These are phyloP conservation scores for Nephrotoma guestfalica DNA, from an alignment of 2,888 invertebrate species.

Conservation along the genomic window DNA sequence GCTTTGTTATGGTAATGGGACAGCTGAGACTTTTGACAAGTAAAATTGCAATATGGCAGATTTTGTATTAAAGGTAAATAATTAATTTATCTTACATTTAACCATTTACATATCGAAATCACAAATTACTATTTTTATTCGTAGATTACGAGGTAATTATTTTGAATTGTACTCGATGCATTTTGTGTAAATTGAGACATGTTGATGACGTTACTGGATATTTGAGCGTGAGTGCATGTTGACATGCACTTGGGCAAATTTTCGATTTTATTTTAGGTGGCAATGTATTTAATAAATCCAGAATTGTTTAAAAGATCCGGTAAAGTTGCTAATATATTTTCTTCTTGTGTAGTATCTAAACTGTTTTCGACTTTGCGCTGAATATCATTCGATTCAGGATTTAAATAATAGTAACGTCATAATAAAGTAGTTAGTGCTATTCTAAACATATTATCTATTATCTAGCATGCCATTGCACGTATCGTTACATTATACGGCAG, in stretches of 20 bases:
- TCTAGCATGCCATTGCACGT: too few species aligned
- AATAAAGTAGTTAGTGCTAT: too few species aligned
- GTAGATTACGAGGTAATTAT: not conserved
- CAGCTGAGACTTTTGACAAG: conserved; percentile 4
- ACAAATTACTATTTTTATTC: not conserved
- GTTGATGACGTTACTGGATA: not conserved
- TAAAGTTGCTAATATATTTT: too few species aligned
- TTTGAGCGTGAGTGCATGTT: not conserved
- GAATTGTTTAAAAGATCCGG: too few species aligned
- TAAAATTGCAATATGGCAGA: conserved; percentile 4
- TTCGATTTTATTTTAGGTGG: not conserved
- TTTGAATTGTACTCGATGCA: not conserved
- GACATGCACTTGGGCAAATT: not conserved
- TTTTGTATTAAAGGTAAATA: not conserved
- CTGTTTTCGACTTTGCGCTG: too few species aligned
- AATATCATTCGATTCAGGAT: too few species aligned
- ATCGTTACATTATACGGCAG: too few species aligned
- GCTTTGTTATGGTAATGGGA: not conserved
- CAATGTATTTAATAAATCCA: too few species aligned
- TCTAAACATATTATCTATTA: too few species aligned
- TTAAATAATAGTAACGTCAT: too few species aligned
- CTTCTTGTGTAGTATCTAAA: too few species aligned
- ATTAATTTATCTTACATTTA: not conserved
- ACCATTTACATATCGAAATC: not conserved
- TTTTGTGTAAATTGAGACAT: not conserved